A percentile compares a stretch with the other conserved stretches of the same genome.
Evolutionary conservation across 2,797 vertebrate genomes (phyloP).

Genomic region (Fundulus diaphanus): DNA sequence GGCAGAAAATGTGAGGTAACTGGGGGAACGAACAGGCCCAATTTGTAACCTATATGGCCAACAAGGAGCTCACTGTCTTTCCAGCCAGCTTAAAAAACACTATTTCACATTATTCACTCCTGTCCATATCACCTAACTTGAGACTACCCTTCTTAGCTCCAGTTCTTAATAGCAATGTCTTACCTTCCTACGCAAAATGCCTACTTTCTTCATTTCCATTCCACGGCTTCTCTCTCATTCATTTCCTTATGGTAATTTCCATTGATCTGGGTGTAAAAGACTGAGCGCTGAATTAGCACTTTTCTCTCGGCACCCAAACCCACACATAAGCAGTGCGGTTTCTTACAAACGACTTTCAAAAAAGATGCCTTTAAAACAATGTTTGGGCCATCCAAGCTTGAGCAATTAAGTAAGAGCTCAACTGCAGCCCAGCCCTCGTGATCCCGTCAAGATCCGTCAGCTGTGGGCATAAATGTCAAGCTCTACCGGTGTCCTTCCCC

Average conservation of each 20-base stretch:
- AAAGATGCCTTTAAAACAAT: slow-evolving; percentile 38
- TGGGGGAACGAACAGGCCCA: slow-evolving; percentile 36
- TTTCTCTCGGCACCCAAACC: slow-evolving; percentile 38
- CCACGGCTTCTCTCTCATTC: slow-evolving; percentile 48
- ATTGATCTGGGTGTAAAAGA: slow-evolving; percentile 62
- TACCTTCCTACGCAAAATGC: slow-evolving; percentile 47
- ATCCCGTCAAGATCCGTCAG: slow-evolving; percentile 70
- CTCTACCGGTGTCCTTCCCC: slow-evolving; percentile 60
- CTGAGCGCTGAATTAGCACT: slow-evolving; percentile 58
- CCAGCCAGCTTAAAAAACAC: slow-evolving; percentile 63
- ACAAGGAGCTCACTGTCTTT: slow-evolving; percentile 70
- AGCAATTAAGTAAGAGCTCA: slow-evolving; percentile 59
- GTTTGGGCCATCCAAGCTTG: slow-evolving; percentile 40
- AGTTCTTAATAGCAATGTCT: slow-evolving; percentile 49
- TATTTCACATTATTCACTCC: slow-evolving; percentile 67
- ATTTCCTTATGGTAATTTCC: slow-evolving; percentile 62
- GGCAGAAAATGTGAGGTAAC: not conserved
- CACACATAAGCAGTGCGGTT: slow-evolving; percentile 33
- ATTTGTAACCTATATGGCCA: slow-evolving; percentile 48
- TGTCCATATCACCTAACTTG: slow-evolving; percentile 57
- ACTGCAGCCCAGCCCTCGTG: slow-evolving; percentile 27
- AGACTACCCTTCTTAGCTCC: slow-evolving; percentile 42
- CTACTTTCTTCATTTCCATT: slow-evolving; percentile 49
- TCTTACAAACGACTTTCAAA: slow-evolving; percentile 37
- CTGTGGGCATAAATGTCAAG: slow-evolving; percentile 75